phyloP scores from a whole-genome alignment of 2,888 invertebrate species.

The Alentia gelatinosa region DNA sequence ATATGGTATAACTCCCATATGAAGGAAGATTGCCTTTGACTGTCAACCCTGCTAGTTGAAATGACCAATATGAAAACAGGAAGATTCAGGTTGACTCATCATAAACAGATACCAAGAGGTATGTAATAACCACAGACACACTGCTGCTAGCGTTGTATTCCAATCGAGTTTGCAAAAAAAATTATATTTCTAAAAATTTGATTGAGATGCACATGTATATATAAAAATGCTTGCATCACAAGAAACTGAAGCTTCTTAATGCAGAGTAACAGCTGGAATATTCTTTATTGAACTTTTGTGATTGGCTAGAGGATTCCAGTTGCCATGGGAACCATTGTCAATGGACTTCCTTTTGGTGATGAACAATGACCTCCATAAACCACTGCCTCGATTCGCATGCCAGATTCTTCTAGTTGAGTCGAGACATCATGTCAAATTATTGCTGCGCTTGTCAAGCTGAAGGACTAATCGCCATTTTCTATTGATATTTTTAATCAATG shows the following conservation, averaged over 20 bases:
- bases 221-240: no score
- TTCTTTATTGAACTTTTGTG: slow-evolving; percentile 1
- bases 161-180: neutral
- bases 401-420: slow-evolving; percentile 12
- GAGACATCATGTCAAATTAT: slow-evolving; percentile 12
- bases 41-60: neutral
- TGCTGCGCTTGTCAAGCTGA: slow-evolving; percentile 46
- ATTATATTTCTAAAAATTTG: no score
- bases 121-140: no score
- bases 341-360: neutral
- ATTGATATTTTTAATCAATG: slow-evolving; percentile 52
- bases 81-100: neutral
- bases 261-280: neutral
- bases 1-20: neutral
- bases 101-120: neutral
- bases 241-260: neutral
- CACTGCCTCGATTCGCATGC: neutral
- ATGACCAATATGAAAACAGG: slow-evolving; percentile 14
- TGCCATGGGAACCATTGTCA: neutral
- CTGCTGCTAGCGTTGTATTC: no score
- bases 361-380: neutral
- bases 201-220: no score
- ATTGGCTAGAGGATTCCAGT: slow-evolving; percentile 17
- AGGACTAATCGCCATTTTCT: slow-evolving; percentile 30
- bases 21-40: neutral